Evolutionary conservation across 2,113 vertebrate genomes (phyloP).

Genomic region (Gobio gobio): DNA sequence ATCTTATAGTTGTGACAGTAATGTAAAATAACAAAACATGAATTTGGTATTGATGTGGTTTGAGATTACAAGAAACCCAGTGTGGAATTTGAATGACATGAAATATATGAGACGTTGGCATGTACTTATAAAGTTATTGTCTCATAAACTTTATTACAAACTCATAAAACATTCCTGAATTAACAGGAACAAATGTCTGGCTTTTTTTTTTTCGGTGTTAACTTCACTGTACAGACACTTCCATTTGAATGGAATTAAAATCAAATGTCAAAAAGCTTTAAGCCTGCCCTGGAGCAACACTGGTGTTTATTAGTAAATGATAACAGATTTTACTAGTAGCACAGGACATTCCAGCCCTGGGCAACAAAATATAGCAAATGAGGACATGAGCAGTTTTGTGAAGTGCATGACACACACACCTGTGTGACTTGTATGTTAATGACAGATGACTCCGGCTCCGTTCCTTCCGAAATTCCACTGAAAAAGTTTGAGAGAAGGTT

Average conservation of each 20-base stretch:
- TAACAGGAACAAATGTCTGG: neutral
- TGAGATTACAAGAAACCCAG: neutral
- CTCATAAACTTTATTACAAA: neutral
- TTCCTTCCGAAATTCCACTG: conserved; percentile 74
- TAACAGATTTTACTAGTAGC: neutral
- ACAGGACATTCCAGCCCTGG: neutral
- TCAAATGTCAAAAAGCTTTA: neutral
- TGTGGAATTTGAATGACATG: no score
- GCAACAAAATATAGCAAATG: neutral
- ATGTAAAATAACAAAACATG: neutral
- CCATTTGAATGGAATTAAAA: neutral
- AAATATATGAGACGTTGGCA: no score
- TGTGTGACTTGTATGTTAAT: conserved; percentile 87
- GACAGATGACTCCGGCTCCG: conserved; percentile 76
- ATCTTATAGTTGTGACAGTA: neutral
- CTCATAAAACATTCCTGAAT: neutral
- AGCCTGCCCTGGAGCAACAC: neutral
- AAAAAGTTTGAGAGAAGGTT: conserved; percentile 8
- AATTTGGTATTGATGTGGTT: neutral
- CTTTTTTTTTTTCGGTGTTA: neutral
- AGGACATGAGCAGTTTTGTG: neutral
- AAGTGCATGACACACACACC: conserved; percentile 65
- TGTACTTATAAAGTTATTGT: neutral
- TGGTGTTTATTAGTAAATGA: neutral
- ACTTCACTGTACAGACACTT: neutral